Evolutionary conservation across 2,113 vertebrate genomes (phyloP), one percentile per base, ranked within the genome.

Genomic region (Gallinago jamesoni): DNA sequence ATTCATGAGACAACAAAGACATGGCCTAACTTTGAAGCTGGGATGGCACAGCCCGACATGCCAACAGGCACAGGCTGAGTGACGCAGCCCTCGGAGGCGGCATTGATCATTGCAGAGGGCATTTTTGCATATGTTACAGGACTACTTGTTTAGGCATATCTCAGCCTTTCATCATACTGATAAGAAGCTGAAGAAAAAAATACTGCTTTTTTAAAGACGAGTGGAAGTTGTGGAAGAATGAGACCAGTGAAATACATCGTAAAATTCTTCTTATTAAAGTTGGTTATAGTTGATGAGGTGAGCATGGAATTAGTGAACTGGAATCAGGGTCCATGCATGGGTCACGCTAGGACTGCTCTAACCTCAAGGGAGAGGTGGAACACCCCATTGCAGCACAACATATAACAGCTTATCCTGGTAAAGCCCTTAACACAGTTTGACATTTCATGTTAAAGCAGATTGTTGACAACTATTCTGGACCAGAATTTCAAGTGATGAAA

Each of bases 281-380:
- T 68, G 17, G 12, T 66, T 31, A 3, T 5, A 7, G 17, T 39
- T 0, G 0, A 2, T 47, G 75, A 60, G 57, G 22, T 8, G 11
- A 52, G 6, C 10, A 6, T 35, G 35, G 85, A 14, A 25, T 35
- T 76, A 35, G 82, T 24, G 53, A 63, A 1, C 7, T 43, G 69
- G n/a, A 45, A 5, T 52, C 9, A 4, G 80, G 55, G 19, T 27
- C 33, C 1, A 1, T 48, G 33, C n/a, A 2, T 5, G 18, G 2
- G 47, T 56, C 24, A 1, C 24, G 20, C 59, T 25, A 62, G 68
- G 56, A 5, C 47, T 81, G 21, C 43, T 39, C 12, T 48, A 24
- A 22, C 72, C 35, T 28, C 41, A 5, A 63, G 75, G 75, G 50
- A 37, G 67, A 41, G 6, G 10, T 48, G 56, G 9, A 56, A 35